Conservation (phyloP, 1,140 invertebrate species). For the Epicauta chinensis region DNA sequence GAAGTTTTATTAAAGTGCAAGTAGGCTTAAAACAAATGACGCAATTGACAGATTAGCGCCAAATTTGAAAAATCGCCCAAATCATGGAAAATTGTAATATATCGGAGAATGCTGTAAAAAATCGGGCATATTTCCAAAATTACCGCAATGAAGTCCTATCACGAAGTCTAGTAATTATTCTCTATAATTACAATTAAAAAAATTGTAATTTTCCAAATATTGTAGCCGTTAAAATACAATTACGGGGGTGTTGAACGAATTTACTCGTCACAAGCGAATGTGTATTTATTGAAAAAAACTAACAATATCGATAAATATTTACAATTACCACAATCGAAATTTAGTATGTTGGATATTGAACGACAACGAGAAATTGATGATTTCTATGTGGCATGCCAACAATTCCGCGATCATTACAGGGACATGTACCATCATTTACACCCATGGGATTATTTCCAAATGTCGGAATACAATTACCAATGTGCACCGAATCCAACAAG, state of each 20-base stretch:
- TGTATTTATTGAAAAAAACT: conserved; percentile 40
- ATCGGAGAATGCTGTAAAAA: too few species aligned
- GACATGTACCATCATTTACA: conserved; percentile 46
- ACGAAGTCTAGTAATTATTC: conserved; percentile 32
- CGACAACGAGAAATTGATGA: conserved; percentile 47
- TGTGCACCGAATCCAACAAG: conserved; percentile 46
- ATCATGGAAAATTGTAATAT: too few species aligned
- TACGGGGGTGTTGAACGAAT: not conserved
- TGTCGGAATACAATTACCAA: conserved; percentile 44
- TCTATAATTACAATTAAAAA: not conserved
- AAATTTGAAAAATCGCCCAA: too few species aligned
- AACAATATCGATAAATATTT: conserved; percentile 26
- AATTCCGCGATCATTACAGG: conserved; percentile 52
- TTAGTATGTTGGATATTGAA: conserved; percentile 44
- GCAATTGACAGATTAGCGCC: too few species aligned
- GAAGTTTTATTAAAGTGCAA: too few species aligned
- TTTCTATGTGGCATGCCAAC: conserved; percentile 49
- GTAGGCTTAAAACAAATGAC: too few species aligned
- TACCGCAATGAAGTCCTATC: conserved; percentile 39
- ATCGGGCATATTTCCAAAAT: conserved; percentile 35
- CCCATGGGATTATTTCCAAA: conserved; percentile 48
- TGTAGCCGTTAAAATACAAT: not conserved
- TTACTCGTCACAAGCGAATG: conserved; percentile 43
- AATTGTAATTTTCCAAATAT: not conserved
- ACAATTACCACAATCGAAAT: conserved; percentile 34